Evolutionary conservation across 2,888 invertebrate species (phyloP).

Genomic region (Chrysina gloriosa): DNA sequence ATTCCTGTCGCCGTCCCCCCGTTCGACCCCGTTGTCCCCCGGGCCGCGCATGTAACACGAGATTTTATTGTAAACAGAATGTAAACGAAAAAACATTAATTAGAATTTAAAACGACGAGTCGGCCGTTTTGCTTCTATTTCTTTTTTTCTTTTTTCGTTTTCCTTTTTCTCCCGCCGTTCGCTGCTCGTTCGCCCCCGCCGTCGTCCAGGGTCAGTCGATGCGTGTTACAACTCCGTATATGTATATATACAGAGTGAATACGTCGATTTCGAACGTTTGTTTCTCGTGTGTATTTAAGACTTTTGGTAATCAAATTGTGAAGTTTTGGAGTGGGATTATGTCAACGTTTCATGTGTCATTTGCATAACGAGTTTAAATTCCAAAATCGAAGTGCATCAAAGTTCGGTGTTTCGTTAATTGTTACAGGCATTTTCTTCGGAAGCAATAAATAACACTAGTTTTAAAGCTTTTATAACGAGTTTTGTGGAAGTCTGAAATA

Average conservation of each 20-base stretch:
- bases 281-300: no score
- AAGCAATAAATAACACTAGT: no score
- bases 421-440: no score
- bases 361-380: no score
- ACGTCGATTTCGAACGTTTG: neutral
- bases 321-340: no score
- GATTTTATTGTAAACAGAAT: slow-evolving; percentile 62
- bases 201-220: slow-evolving; percentile 11
- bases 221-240: neutral
- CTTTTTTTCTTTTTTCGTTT: neutral
- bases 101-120: slow-evolving; percentile 55
- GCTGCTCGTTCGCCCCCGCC: slow-evolving; percentile 1
- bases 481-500: no score
- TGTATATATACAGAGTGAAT: neutral
- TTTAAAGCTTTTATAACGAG: no score
- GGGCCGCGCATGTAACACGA: slow-evolving; percentile 51
- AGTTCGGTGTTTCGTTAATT: no score
- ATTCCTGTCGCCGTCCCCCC: slow-evolving; percentile 48
- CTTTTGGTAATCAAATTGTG: no score
- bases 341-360: no score
- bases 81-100: slow-evolving; percentile 58
- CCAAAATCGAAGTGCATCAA: no score
- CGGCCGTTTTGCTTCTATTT: slow-evolving; percentile 11
- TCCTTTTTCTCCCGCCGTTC: neutral
- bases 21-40: slow-evolving; percentile 5